phyloP scores from a whole-genome alignment of 2,797 vertebrate species.

The Danio aesculapii region DNA sequence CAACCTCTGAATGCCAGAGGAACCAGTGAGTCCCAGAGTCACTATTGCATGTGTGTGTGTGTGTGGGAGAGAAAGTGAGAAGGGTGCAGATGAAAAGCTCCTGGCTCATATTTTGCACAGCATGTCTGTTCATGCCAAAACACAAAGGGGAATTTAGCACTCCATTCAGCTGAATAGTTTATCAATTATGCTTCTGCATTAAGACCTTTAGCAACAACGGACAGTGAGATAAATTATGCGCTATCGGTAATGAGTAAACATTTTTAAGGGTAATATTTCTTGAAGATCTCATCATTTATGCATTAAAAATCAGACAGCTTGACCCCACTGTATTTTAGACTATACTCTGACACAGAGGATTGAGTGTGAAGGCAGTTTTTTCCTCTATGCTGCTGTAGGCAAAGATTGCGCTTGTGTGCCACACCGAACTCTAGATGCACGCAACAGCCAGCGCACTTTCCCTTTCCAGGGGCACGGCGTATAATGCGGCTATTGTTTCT shows the following conservation, averaged over 20 bases:
- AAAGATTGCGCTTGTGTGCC: constrained; percentile 34
- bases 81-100: not conserved
- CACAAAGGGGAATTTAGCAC: constrained; percentile 24
- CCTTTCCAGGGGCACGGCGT: constrained; percentile 35
- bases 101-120: not conserved
- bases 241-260: not conserved
- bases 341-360: not conserved
- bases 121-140: constrained; percentile 12
- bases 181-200: constrained; percentile 1
- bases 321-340: not conserved
- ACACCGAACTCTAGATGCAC: constrained; percentile 39
- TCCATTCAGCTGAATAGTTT: constrained; percentile 7
- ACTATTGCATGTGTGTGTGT: not conserved
- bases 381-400: not conserved
- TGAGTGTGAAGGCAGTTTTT: constrained; percentile 24
- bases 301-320: not conserved
- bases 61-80: not conserved
- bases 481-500: constrained; percentile 59
- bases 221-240: not conserved
- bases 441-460: constrained; percentile 50
- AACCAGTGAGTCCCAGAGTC: constrained; percentile 5
- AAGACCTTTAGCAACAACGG: not conserved
- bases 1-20: constrained; percentile 12
- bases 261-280: not conserved
- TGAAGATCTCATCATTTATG: not conserved